Conservation (phyloP, 2,888 invertebrate genomes). For the Girardia tigrina region DNA sequence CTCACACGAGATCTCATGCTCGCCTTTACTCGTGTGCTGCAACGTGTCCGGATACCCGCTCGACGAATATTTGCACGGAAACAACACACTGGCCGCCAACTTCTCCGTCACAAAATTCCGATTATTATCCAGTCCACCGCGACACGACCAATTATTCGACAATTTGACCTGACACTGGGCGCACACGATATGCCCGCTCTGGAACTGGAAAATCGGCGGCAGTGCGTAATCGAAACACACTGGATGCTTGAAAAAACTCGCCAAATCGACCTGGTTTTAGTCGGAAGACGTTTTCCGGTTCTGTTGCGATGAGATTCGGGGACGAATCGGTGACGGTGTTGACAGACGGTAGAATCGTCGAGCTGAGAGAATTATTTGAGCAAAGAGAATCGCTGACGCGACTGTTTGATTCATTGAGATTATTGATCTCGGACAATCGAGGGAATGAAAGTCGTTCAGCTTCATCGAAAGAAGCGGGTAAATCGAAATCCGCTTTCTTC, state of each 20-base stretch:
- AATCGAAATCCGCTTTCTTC: too few species aligned
- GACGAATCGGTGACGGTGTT: too few species aligned
- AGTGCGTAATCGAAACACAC: slow-evolving; percentile 98
- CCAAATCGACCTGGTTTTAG: too few species aligned
- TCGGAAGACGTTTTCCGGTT: too few species aligned
- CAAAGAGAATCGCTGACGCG: too few species aligned
- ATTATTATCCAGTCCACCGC: slow-evolving; percentile 88
- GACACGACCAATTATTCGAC: slow-evolving; percentile 89
- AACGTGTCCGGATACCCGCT: slow-evolving; percentile 82
- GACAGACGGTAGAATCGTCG: too few species aligned
- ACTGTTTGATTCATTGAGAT: too few species aligned
- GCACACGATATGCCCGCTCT: slow-evolving; percentile 94
- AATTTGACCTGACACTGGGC: slow-evolving; percentile 89
- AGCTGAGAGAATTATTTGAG: too few species aligned
- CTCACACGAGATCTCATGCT: slow-evolving; percentile 95
- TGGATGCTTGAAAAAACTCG: slow-evolving; percentile 53
- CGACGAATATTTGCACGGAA: slow-evolving; percentile 91
- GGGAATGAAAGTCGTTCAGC: too few species aligned
- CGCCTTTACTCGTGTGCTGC: slow-evolving; percentile 88
- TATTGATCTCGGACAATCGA: too few species aligned
- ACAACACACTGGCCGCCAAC: slow-evolving; percentile 90
- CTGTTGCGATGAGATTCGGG: too few species aligned
- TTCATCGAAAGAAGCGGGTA: too few species aligned
- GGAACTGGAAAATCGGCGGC: slow-evolving; percentile 94
- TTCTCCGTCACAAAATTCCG: slow-evolving; percentile 98